These are phyloP conservation scores for Nycticorax nycticorax DNA, from an alignment of 2,113 vertebrate species.

Conservation along the genomic window DNA sequence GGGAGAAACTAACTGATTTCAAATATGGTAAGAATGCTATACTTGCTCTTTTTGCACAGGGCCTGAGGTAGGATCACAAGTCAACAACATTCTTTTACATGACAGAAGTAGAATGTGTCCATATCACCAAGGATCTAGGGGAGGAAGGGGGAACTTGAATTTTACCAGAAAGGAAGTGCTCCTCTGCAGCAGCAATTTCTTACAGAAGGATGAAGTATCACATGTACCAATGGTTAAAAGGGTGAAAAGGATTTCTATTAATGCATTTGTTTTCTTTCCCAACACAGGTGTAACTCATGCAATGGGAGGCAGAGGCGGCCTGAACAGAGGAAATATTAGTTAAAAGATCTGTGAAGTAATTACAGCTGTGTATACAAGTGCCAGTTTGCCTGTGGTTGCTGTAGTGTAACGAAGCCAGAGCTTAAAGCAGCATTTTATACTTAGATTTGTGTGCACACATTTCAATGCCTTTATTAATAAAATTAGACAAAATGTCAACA, in stretches of 20 bases:
- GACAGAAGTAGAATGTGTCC: too few species aligned
- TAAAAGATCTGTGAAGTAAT: constrained; percentile 60
- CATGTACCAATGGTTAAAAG: neutral
- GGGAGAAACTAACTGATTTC: neutral
- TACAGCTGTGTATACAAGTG: constrained; percentile 66
- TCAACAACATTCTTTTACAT: neutral
- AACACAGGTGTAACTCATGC: constrained; percentile 79
- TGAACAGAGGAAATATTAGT: constrained; percentile 86
- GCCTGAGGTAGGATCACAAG: neutral
- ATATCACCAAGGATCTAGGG: neutral
- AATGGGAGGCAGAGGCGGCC: constrained; percentile 85
- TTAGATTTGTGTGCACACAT: constrained; percentile 72
- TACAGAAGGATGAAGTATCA: neutral
- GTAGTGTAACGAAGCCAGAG: constrained; percentile 58
- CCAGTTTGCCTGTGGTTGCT: constrained; percentile 57
- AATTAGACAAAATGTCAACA: constrained; percentile 71
- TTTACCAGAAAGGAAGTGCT: neutral
- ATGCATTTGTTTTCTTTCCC: constrained; percentile 36
- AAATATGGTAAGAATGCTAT: neutral
- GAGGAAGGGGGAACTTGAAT: neutral
- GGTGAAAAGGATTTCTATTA: neutral
- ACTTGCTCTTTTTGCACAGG: neutral
- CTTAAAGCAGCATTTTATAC: constrained; percentile 73
- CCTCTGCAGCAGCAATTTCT: neutral
- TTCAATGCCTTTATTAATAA: constrained; percentile 89